Evolutionary conservation across 2,113 vertebrate species (phyloP), one percentile per base, ranked within the genome.

Genomic region (Proteles cristata): DNA sequence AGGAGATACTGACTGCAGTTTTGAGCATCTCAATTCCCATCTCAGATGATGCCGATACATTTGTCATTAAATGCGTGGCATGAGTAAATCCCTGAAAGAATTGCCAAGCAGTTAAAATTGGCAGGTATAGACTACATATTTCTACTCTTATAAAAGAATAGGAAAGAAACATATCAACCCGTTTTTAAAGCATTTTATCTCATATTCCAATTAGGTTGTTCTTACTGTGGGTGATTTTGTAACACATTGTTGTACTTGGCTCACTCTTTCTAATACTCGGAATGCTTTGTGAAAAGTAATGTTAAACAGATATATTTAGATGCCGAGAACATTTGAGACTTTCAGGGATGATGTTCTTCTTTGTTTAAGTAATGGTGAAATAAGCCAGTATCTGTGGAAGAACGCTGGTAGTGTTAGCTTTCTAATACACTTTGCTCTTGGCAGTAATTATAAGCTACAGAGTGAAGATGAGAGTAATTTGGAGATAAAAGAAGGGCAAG

Each of bases 1-100:
- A 53, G 88, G 95, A 97, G 95, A 95, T 61, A 89, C 90, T 66
- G 95, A 88, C 95, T 97, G 76, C 53, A 84, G 84, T 87, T 93
- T 84, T 61, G 93, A 97, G 90, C 74, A 94, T 96, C 97, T 94
- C 80, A 93, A 35, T 97, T 96, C 94, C 55, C 85, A 73, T 82
- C 90, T 93, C 61, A 96, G 91, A 93, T 93, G 85, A 91, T 77
- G 82, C 82, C 1, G 17, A 88, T 45, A 45, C 91, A 95, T 95
- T 96, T 97, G 96, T 97, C 93, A 96, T 95, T 97, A 95, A 95
- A 93, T 79, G 45, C 9, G 0, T 80, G 79, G 80, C 1, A 4
- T 55, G 82, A 97, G 85, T 80, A 94, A 96, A 97, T 92, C 94
- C 96, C 80, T 96, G 91, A 61, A 90, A 96, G 80, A 94, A 92